phyloP scores from a whole-genome alignment of 2,113 vertebrate genomes.

The Hippoglossus stenolepis region DNA sequence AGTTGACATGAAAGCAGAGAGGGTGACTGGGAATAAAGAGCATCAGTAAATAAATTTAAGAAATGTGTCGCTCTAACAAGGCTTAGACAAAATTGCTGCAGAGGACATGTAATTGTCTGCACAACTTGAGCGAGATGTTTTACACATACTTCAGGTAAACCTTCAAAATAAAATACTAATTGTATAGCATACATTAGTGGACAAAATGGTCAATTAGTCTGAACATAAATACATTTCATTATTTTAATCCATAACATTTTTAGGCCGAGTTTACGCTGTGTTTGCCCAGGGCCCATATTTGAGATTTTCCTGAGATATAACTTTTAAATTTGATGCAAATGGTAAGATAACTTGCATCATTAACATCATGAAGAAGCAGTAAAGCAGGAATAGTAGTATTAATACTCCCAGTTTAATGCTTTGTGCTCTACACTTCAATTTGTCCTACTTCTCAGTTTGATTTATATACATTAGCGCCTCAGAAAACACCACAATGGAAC shows the following conservation, averaged over 20 bases:
- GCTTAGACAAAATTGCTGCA: neutral
- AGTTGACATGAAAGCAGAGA: slow-evolving; percentile 13
- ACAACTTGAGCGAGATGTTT: neutral
- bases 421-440: too few relatives aligned
- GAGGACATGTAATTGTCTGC: neutral
- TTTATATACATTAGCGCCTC: neutral
- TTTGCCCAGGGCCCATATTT: neutral
- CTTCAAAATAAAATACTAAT: neutral
- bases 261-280: too few relatives aligned
- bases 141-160: too few relatives aligned
- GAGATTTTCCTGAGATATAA: neutral
- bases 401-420: neutral
- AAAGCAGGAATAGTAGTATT: neutral
- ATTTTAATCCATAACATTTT: too few relatives aligned
- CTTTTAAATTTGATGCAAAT: neutral
- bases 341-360: neutral
- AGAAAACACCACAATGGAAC: neutral
- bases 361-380: too few relatives aligned
- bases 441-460: too few relatives aligned
- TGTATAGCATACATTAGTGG: too few relatives aligned
- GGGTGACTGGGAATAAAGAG: neutral
- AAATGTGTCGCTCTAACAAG: neutral
- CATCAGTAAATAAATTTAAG: neutral
- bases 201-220: too few relatives aligned
- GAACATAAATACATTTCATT: too few relatives aligned